A percentile compares a stretch with the other conserved stretches of the same genome.
Conservation (phyloP, 2,113 vertebrate species). For the Pseudorasbora parva region DNA sequence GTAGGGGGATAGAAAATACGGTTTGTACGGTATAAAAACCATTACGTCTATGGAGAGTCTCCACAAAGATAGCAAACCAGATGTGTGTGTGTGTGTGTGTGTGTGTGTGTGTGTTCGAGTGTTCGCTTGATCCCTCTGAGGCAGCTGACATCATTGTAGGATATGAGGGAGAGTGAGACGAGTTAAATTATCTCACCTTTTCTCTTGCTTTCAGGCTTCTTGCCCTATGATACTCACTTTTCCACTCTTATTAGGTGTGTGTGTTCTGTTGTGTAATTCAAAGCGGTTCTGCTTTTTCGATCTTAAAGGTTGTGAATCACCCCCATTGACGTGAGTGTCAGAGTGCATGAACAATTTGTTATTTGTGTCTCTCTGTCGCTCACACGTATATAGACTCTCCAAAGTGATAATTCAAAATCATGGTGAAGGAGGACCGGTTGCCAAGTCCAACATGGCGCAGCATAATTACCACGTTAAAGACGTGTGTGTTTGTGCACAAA, state of each 20-base stretch:
- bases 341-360: slow-evolving; percentile 49
- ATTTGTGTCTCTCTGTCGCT: slow-evolving; percentile 38
- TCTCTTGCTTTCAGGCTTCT: neutral
- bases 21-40: no score
- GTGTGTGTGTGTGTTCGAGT: neutral
- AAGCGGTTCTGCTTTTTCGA: slow-evolving; percentile 44
- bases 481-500: slow-evolving; percentile 41
- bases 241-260: slow-evolving; percentile 29
- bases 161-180: neutral
- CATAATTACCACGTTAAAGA: slow-evolving; percentile 44
- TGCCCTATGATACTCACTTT: neutral
- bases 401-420: slow-evolving; percentile 47
- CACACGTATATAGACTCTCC: slow-evolving; percentile 21
- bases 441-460: slow-evolving; percentile 33
- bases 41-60: no score
- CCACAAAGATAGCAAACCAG: no score
- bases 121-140: neutral
- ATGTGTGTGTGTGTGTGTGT: neutral
- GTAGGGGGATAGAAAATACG: no score
- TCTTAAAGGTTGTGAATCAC: slow-evolving; percentile 55
- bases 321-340: slow-evolving; percentile 46
- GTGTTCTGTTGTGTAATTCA: slow-evolving; percentile 42
- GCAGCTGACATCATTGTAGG: neutral
- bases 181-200: slow-evolving; percentile 14
- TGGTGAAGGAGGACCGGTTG: neutral